Conservation (phyloP, 2,113 vertebrate genomes). For the Tenrec ecaudatus region DNA sequence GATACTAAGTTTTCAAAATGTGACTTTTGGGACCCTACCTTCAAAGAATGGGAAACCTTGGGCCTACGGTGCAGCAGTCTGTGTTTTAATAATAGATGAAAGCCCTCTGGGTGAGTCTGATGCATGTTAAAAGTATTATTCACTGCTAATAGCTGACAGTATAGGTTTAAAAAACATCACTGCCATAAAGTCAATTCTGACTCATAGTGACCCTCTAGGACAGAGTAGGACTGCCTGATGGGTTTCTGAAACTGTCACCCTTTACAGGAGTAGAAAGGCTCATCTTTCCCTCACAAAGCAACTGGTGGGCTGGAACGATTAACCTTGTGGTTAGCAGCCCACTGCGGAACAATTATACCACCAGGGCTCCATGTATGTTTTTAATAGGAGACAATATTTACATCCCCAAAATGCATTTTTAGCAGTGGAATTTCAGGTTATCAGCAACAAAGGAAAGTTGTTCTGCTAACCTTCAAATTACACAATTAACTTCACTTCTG, state of each 20-base stretch:
- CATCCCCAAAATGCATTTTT: slow-evolving; percentile 23
- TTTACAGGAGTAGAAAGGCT: too few species aligned
- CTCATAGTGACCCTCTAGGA: too few species aligned
- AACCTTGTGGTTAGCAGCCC: too few species aligned
- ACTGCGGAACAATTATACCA: too few species aligned
- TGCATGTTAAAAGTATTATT: not conserved
- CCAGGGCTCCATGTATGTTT: not conserved
- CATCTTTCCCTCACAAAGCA: too few species aligned
- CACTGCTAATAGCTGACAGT: not conserved
- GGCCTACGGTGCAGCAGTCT: not conserved
- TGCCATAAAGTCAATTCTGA: too few species aligned
- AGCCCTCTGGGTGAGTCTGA: not conserved
- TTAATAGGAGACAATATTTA: not conserved
- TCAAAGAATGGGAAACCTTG: slow-evolving; percentile 37
- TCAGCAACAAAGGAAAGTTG: slow-evolving; percentile 15
- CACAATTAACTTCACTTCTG: not conserved
- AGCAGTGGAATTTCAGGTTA: slow-evolving; percentile 14
- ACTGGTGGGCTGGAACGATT: too few species aligned
- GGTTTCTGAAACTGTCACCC: too few species aligned
- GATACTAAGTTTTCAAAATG: too few species aligned
- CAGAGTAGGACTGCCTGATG: too few species aligned
- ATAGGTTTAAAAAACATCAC: too few species aligned
- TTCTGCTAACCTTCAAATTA: not conserved
- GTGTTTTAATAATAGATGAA: slow-evolving; percentile 26
- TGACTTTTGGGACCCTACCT: not conserved